These are phyloP conservation scores for Hippoglossus hippoglossus DNA, from an alignment of 2,797 vertebrate genomes.

Conservation along the genomic window DNA sequence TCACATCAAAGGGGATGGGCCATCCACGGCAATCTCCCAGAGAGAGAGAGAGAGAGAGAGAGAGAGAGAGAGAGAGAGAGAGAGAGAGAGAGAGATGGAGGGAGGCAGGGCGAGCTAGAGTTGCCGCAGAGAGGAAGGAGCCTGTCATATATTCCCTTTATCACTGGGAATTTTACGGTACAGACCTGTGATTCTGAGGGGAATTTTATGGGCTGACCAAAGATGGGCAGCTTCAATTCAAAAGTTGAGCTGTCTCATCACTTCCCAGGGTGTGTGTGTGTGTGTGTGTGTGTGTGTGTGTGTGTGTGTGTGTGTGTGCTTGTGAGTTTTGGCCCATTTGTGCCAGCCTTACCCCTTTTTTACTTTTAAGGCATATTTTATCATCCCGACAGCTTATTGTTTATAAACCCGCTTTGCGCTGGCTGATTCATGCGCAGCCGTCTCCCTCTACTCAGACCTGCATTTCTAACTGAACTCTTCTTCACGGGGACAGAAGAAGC, in stretches of 20 bases:
- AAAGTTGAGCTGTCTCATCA: conserved; percentile 68
- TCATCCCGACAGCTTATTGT: conserved; percentile 74
- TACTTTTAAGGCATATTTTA: conserved; percentile 59
- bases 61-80: background rate
- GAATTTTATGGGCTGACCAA: conserved; percentile 73
- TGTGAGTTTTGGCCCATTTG: conserved; percentile 42
- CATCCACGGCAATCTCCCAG: conserved; percentile 63
- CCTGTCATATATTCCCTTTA: conserved; percentile 76
- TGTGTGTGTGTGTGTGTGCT: conserved; percentile 9
- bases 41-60: conserved; percentile 21
- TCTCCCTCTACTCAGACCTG: conserved; percentile 34
- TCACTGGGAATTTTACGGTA: conserved; percentile 75
- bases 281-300: conserved; percentile 23
- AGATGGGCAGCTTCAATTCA: conserved; percentile 73
- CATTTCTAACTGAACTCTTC: conserved; percentile 62
- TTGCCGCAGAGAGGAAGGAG: conserved; percentile 18
- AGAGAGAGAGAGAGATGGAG: background rate
- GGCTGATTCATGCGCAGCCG: conserved; percentile 58
- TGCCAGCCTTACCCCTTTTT: conserved; percentile 48
- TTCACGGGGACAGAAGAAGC: conserved; percentile 19
- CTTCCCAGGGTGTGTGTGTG: conserved; percentile 49
- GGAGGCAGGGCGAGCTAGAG: background rate
- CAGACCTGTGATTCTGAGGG: conserved; percentile 74
- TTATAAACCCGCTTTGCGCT: conserved; percentile 65
- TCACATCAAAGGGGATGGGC: conserved; percentile 74